A percentile compares a stretch with the other conserved stretches of the same genome.
phyloP scores from a whole-genome alignment of 1,140 invertebrate species.

The Aphaenogaster floridana region DNA sequence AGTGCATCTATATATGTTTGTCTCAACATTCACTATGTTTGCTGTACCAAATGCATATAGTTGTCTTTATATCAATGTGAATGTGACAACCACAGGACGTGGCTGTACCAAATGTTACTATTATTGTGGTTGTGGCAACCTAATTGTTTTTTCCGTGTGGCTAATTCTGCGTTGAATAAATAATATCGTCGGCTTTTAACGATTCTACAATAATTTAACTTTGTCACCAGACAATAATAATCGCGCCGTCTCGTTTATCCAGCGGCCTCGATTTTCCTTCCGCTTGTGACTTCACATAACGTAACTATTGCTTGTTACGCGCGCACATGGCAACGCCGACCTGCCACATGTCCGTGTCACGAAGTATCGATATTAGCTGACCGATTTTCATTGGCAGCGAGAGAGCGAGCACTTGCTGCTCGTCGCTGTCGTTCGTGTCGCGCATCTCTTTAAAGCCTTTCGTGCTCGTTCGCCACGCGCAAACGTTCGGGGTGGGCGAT shows the following conservation, averaged over 20 bases:
- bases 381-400: slow-evolving; percentile 66
- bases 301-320: slow-evolving; percentile 36
- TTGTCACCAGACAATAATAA: slow-evolving; percentile 11
- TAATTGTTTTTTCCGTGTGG: too few species aligned
- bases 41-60: too few species aligned
- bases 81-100: too few species aligned
- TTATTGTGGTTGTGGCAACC: too few species aligned
- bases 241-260: slow-evolving; percentile 24
- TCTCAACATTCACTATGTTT: too few species aligned
- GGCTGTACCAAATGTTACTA: too few species aligned
- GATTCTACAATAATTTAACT: slow-evolving; percentile 3
- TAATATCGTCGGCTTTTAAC: neutral
- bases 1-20: too few species aligned
- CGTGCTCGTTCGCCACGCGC: slow-evolving; percentile 25
- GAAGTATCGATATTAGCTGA: slow-evolving; percentile 68
- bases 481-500: slow-evolving; percentile 25
- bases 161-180: neutral
- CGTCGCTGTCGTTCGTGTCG: neutral
- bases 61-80: too few species aligned
- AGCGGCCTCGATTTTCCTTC: slow-evolving; percentile 35
- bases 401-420: neutral
- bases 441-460: slow-evolving; percentile 31
- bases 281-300: slow-evolving; percentile 7
- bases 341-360: neutral
- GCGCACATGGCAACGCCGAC: slow-evolving; percentile 2